Evolutionary conservation across 2,797 vertebrate species (phyloP), one percentile per base, ranked within the genome.

Genomic region (Falco peregrinus): DNA sequence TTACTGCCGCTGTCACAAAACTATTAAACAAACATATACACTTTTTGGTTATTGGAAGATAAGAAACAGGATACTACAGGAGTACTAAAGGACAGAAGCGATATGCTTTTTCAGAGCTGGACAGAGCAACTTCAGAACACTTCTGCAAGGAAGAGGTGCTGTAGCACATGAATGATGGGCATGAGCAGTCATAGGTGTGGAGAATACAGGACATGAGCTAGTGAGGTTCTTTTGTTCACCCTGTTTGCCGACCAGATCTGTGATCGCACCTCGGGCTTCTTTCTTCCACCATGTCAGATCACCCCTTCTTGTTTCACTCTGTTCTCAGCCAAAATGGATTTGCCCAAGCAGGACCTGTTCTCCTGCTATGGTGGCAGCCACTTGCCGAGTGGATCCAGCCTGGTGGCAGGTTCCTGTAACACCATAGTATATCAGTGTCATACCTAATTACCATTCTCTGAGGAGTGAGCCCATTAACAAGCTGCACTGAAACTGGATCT

Each of bases 381-480:
- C 60, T 93, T 87, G 71, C 67, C 80, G 90, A 29, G 33, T 51
- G 85, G 80, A 41, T 67, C 87, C 19, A 80, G 80, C 29, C 90
- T 57, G 17, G 65, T 95, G 89, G 96, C 89, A 79, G 43, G 50
- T 77, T 88, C 95, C 83, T 33, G 61, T 91, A 97, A 90, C 86
- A 84, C 87, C 92, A 90, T 37, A 94, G 95, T 95, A 79, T 71
- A 95, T 96, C 95, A 96, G 96, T 89, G 60, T 97, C 97, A 89
- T 67, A 94, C 83, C 76, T 96, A 96, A 98, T 97, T 96, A 96
- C 88, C 83, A 74, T 91, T 95, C 97, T 94, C 68, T 37, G 87
- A 98, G 95, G 95, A 97, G 91, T 31, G 78, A 98, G 93, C 90
- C 97, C 97, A 97, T 98, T 98, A 98, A 97, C 71, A 63, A 97